phyloP scores from a whole-genome alignment of 2,797 vertebrate genomes.

The Lateolabrax maculatus region DNA sequence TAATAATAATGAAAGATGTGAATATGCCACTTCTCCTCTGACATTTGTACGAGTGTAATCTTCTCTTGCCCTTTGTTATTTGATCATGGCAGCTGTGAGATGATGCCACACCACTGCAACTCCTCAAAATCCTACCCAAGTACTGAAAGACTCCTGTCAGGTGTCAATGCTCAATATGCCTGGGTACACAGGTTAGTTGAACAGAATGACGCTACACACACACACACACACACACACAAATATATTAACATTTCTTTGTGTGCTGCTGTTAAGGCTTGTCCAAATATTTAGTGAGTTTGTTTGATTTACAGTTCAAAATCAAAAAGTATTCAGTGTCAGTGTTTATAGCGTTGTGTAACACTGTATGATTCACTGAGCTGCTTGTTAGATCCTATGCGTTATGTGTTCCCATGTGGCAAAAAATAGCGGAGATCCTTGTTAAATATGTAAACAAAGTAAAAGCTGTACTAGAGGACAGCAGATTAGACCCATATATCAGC shows the following conservation, averaged over 20 bases:
- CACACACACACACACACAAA: not conserved
- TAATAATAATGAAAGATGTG: not conserved
- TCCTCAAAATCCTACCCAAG: not conserved
- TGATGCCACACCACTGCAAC: not conserved
- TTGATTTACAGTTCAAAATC: not conserved
- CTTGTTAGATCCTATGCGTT: slow-evolving; percentile 31
- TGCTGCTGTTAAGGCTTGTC: not conserved
- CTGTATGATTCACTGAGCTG: slow-evolving; percentile 34
- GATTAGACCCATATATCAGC: slow-evolving; percentile 30
- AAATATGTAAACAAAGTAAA: slow-evolving; percentile 51
- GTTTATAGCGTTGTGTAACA: slow-evolving; percentile 32
- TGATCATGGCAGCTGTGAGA: not conserved
- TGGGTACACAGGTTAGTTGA: not conserved
- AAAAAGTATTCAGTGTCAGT: not conserved
- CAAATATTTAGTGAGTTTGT: not conserved
- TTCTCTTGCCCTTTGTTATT: not conserved
- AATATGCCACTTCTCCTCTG: not conserved
- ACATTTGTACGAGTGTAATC: not conserved
- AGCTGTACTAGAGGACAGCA: slow-evolving; percentile 30
- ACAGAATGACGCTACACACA: not conserved
- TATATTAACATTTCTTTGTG: not conserved
- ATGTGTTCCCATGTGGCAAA: slow-evolving; percentile 38
- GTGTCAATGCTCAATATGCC: not conserved
- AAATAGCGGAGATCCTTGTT: slow-evolving; percentile 27
- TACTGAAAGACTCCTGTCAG: not conserved